Evolutionary conservation across 2,797 vertebrate genomes (phyloP).

Genomic region (Spheniscus humboldti): DNA sequence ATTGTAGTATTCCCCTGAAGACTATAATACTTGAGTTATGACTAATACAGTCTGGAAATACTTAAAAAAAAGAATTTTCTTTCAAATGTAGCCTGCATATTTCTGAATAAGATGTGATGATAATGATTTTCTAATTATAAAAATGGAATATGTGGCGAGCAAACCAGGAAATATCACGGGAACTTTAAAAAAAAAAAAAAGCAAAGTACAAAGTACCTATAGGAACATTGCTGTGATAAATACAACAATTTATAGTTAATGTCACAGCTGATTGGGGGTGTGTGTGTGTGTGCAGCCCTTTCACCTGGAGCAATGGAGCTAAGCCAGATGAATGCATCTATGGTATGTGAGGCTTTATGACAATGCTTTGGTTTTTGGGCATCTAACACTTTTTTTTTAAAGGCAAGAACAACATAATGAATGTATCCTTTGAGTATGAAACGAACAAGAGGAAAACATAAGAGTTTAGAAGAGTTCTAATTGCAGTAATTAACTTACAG

Average conservation of each 20-base stretch:
- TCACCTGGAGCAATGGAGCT: not conserved
- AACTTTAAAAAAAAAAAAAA: no score
- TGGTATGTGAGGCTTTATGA: not conserved
- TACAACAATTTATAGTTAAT: accelerated
- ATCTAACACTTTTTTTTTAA: not conserved
- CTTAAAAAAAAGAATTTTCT: not conserved
- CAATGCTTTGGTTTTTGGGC: not conserved
- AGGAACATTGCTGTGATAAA: not conserved
- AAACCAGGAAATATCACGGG: not conserved
- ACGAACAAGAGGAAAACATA: not conserved
- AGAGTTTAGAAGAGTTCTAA: not conserved
- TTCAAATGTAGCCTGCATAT: not conserved
- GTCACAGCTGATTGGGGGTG: not conserved
- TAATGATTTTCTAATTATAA: not conserved
- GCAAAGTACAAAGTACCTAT: not conserved
- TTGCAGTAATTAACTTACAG: not conserved
- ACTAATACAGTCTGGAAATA: not conserved
- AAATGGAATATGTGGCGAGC: not conserved
- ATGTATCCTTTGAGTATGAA: not conserved
- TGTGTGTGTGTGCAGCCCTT: not conserved
- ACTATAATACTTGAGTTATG: not conserved
- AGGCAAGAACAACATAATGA: not conserved
- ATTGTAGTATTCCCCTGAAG: not conserved
- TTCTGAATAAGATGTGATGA: not conserved
- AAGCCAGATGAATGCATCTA: no score